Evolutionary conservation across 2,113 vertebrate genomes (phyloP).

Genomic region (Trematomus loennbergii): DNA sequence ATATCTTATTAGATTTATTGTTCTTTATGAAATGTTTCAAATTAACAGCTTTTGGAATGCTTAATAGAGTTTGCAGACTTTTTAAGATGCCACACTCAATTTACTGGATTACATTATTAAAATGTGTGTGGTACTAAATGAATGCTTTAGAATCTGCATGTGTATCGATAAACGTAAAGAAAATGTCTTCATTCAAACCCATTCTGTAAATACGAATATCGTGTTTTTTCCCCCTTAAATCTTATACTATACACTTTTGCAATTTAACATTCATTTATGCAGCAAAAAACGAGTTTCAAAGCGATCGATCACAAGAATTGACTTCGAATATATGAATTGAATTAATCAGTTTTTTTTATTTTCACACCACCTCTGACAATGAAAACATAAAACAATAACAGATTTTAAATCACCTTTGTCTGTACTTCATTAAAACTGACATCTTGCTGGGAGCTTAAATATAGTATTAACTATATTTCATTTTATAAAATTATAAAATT

Average conservation of each 20-base stretch:
- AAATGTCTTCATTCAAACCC: neutral
- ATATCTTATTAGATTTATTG: too few species aligned
- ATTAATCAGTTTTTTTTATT: slow-evolving; percentile 63
- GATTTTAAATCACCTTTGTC: slow-evolving; percentile 63
- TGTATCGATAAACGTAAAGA: neutral
- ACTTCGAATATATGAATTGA: neutral
- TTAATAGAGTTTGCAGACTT: neutral
- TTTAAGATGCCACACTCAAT: neutral
- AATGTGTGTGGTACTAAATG: neutral
- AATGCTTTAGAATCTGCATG: neutral
- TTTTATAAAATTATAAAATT: slow-evolving; percentile 84
- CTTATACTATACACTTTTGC: neutral
- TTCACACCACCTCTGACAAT: slow-evolving; percentile 71
- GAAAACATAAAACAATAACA: slow-evolving; percentile 64
- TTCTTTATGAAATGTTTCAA: too few species aligned
- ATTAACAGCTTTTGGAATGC: too few species aligned
- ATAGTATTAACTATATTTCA: slow-evolving; percentile 69
- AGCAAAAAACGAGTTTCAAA: neutral
- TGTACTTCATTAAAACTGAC: slow-evolving; percentile 73
- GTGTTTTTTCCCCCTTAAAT: neutral
- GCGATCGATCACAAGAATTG: neutral
- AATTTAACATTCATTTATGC: neutral
- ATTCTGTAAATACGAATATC: neutral
- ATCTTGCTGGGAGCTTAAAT: slow-evolving; percentile 66
- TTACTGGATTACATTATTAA: neutral